These are phyloP conservation scores for Protonibea diacanthus DNA, from an alignment of 2,797 vertebrate species.

Conservation along the genomic window DNA sequence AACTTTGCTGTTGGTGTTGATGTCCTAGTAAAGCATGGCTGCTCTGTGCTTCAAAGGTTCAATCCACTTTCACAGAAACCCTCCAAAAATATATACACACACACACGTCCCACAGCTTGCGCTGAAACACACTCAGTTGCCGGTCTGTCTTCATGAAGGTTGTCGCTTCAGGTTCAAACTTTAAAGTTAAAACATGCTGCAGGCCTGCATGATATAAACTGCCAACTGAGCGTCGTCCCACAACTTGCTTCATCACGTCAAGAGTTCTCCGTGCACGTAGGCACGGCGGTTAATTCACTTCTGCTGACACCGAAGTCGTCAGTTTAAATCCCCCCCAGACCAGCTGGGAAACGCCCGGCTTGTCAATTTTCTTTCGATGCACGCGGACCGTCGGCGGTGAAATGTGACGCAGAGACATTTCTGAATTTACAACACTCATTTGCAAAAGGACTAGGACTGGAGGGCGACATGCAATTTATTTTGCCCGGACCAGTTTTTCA, in stretches of 20 bases:
- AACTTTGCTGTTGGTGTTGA: no score
- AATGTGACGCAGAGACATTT: not conserved
- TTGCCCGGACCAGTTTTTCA: constrained; percentile 20
- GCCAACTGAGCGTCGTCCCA: not conserved
- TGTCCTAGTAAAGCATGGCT: not conserved
- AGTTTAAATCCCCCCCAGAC: constrained; percentile 56
- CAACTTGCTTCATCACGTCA: not conserved
- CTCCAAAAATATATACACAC: constrained; percentile 48
- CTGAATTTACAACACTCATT: not conserved
- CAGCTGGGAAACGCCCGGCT: constrained; percentile 66
- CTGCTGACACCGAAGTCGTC: not conserved
- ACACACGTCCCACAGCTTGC: not conserved
- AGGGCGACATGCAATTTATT: constrained; percentile 12
- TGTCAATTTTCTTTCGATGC: not conserved
- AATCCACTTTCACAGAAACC: not conserved
- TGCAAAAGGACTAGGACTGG: not conserved
- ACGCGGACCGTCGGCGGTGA: not conserved
- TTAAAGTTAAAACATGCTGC: not conserved
- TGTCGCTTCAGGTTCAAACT: accelerated
- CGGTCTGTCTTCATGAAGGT: not conserved
- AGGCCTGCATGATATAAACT: not conserved
- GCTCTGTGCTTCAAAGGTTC: not conserved
- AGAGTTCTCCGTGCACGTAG: constrained; percentile 7
- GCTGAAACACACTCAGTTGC: not conserved
- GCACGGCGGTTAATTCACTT: not conserved